These are phyloP conservation scores for Bombus cullumanus DNA, from an alignment of 1,140 invertebrate species.

Conservation along the genomic window DNA sequence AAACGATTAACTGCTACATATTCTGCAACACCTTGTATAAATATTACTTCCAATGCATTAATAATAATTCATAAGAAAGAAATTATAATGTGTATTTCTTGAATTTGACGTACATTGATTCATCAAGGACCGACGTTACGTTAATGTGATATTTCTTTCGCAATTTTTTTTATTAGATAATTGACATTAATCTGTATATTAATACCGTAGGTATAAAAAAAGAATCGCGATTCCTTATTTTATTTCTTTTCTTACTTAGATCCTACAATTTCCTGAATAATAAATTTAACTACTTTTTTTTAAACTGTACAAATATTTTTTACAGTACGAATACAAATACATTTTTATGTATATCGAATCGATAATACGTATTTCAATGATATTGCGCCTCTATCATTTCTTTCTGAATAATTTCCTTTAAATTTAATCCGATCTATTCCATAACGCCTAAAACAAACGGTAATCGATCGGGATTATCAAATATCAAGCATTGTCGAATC, in stretches of 20 bases:
- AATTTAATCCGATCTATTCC: neutral
- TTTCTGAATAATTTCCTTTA: neutral
- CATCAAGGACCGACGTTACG: neutral
- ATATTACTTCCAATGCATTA: neutral
- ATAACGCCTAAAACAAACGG: neutral
- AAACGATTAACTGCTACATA: neutral
- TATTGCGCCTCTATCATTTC: too few species aligned
- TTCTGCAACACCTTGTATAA: neutral
- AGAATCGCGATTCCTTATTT: too few species aligned
- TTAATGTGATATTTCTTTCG: neutral
- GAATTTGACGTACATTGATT: too few species aligned
- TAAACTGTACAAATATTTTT: too few species aligned
- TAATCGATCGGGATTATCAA: neutral
- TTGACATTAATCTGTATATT: too few species aligned
- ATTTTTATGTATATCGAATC: too few species aligned
- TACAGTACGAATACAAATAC: too few species aligned
- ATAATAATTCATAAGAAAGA: too few species aligned
- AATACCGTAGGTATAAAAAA: too few species aligned
- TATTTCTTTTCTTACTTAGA: too few species aligned
- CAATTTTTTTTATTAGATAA: neutral
- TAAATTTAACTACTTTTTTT: neutral
- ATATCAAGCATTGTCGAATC: neutral
- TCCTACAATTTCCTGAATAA: neutral
- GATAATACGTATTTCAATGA: too few species aligned
- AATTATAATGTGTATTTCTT: neutral